Evolutionary conservation across 2,888 invertebrate genomes (phyloP).

Genomic region (Griposia aprilina): DNA sequence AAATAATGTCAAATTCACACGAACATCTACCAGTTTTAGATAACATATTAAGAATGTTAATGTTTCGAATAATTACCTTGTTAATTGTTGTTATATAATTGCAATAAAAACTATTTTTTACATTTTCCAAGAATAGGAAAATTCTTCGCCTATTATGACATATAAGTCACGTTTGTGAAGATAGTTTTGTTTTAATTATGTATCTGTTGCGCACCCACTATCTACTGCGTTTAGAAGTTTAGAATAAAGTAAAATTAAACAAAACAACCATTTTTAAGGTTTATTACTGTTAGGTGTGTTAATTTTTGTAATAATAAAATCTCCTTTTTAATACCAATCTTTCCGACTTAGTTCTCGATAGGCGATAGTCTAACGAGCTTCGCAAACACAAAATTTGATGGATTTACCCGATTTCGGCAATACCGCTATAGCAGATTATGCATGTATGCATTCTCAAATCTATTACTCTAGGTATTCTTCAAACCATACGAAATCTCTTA

Average conservation of each 20-base stretch:
- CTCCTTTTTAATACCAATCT: too few relatives aligned
- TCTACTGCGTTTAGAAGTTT: too few relatives aligned
- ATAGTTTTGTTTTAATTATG: background rate
- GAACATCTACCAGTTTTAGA: background rate
- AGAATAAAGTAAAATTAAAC: too few relatives aligned
- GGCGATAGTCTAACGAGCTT: background rate
- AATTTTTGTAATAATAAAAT: too few relatives aligned
- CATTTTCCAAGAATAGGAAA: slow-evolving; percentile 43
- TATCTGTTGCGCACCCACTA: too few relatives aligned
- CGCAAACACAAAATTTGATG: slow-evolving; percentile 3
- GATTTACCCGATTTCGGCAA: background rate
- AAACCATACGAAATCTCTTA: too few relatives aligned
- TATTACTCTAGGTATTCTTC: too few relatives aligned
- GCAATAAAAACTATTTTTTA: slow-evolving; percentile 24
- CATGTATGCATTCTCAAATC: too few relatives aligned
- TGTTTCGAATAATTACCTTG: background rate
- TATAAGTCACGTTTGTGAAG: slow-evolving; percentile 17
- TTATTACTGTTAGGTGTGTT: too few relatives aligned
- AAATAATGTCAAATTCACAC: background rate
- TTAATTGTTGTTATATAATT: slow-evolving; percentile 36
- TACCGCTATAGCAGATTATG: too few relatives aligned
- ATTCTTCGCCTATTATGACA: slow-evolving; percentile 39
- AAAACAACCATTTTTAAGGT: too few relatives aligned
- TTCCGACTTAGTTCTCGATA: background rate
- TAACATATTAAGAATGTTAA: background rate